Base-by-base conservation (phyloP, 2,113 vertebrate species). In the Notothenia coriiceps region DNA sequence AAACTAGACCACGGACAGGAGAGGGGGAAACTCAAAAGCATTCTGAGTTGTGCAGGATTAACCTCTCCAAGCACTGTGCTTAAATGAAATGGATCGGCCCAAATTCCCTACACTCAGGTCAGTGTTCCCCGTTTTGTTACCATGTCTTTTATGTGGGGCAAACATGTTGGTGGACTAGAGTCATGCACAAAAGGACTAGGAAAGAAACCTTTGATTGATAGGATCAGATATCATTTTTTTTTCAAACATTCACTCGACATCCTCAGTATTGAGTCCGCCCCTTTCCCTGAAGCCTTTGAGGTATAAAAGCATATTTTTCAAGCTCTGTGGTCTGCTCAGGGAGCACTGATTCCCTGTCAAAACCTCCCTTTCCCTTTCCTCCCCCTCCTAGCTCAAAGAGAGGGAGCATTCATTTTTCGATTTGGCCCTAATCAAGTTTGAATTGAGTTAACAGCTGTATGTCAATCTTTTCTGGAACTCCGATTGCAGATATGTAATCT, bases 401-500 rank as follows among this genome's bases (percentile, higher is more conserved):
- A 87, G 79, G 80, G 77, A 67, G 84, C 91, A 94, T 95, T 95
- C 92, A 94, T 94, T 92, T 92, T 87, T 92, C 86, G 93, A 86
- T 94, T 94, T 91, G 85, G 79, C 82, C 10, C 89, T 95, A 94
- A 96, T 95, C 93, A 93, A 82, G 93, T 93, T 92, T 93, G 90
- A 94, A 95, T 93, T 67, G 92, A 93, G 91, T 93, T 88, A 93
- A 91, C 89, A 94, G 93, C 85, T 85, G 64, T 81, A 85, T 90
- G 95, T 94, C 94, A 93, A 91, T 95, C 90, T 92, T 79, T 83
- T 87, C 88, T 57, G 74, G 88, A 83, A 88, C 91, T 95, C 90
- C 49, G 70, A 84, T 92, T 94, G 90, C 91, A 93, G 94, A 95
- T 94, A 93, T 85, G 90, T 88, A 92, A 94, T 95, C 94, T 94